These are phyloP conservation scores for Hylaeus anthracinus DNA, from an alignment of 1,140 invertebrate species.

Conservation along the genomic window DNA sequence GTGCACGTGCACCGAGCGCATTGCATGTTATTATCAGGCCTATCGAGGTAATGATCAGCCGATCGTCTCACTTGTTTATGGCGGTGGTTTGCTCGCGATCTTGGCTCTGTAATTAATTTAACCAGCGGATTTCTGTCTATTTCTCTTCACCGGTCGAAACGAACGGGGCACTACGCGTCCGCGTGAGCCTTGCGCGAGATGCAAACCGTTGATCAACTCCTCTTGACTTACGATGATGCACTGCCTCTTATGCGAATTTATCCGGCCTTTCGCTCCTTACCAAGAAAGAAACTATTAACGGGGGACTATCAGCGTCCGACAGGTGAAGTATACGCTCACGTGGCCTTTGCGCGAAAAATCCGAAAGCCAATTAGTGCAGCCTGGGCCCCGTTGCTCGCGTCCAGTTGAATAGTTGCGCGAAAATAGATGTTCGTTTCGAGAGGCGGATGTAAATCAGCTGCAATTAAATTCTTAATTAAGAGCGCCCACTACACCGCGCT, in stretches of 20 bases:
- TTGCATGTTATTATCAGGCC: slow-evolving; percentile 72
- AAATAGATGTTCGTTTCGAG: slow-evolving; percentile 44
- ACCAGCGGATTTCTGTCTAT: slow-evolving; percentile 60
- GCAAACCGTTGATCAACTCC: slow-evolving; percentile 64
- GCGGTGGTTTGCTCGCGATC: slow-evolving; percentile 65
- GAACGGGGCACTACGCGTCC: neutral
- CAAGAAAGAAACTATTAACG: slow-evolving; percentile 51
- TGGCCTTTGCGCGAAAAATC: slow-evolving; percentile 25
- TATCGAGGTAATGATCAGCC: slow-evolving; percentile 70
- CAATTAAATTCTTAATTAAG: slow-evolving; percentile 51
- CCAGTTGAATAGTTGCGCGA: slow-evolving; percentile 8
- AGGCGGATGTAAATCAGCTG: slow-evolving; percentile 45
- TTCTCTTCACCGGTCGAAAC: slow-evolving; percentile 46
- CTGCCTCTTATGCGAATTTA: slow-evolving; percentile 47
- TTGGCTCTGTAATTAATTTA: slow-evolving; percentile 74
- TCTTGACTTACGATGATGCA: slow-evolving; percentile 51
- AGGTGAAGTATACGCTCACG: slow-evolving; percentile 24
- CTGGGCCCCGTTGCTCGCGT: neutral
- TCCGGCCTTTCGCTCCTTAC: slow-evolving; percentile 41
- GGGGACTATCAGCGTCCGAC: slow-evolving; percentile 42
- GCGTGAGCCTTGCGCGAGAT: slow-evolving; percentile 38
- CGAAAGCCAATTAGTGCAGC: slow-evolving; percentile 26
- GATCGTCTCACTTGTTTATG: slow-evolving; percentile 74
- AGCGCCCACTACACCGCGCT: slow-evolving; percentile 28
- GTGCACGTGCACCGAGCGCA: slow-evolving; percentile 58